Evolutionary conservation across 1,140 invertebrate species (phyloP).

Genomic region (Trialeurodes vaporariorum): DNA sequence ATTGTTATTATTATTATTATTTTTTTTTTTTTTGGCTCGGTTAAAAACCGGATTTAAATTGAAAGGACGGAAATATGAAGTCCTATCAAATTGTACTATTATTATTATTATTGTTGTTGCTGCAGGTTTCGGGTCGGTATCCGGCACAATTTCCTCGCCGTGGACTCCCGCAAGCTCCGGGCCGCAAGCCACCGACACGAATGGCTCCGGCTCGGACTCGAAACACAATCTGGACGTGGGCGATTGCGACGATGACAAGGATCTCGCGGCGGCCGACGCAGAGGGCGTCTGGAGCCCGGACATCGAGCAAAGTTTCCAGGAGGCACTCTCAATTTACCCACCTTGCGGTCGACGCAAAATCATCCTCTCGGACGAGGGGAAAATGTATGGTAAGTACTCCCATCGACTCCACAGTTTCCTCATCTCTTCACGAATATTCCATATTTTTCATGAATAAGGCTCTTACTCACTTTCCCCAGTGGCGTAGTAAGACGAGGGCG

Average conservation of each 20-base stretch:
- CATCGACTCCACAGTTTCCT: no score
- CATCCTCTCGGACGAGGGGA: constrained; percentile 98
- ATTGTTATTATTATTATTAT: no score
- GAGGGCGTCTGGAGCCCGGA: constrained; percentile 99
- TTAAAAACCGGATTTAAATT: no score
- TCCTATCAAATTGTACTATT: no score
- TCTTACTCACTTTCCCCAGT: no score
- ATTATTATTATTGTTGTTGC: no score
- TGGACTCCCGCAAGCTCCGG: constrained; percentile 54
- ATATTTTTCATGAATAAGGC: no score
- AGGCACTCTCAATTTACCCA: constrained; percentile 98
- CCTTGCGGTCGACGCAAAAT: constrained; percentile 98
- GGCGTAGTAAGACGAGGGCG: no score
- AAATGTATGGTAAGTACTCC: constrained; percentile 97
- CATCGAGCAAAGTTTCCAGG: constrained; percentile 99
- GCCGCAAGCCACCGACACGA: constrained; percentile 39
- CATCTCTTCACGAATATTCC: no score
- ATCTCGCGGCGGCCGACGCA: constrained; percentile 84
- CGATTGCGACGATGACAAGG: constrained; percentile 75
- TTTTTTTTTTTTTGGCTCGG: no score
- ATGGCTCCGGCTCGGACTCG: constrained; percentile 47
- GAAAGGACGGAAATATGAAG: no score
- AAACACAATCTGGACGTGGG: constrained; percentile 67
- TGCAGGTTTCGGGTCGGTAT: constrained; percentile 56
- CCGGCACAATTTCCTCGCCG: constrained; percentile 74